Base-by-base conservation (phyloP, 2,888 invertebrate genomes). In the Pachymerium ferrugineum region DNA sequence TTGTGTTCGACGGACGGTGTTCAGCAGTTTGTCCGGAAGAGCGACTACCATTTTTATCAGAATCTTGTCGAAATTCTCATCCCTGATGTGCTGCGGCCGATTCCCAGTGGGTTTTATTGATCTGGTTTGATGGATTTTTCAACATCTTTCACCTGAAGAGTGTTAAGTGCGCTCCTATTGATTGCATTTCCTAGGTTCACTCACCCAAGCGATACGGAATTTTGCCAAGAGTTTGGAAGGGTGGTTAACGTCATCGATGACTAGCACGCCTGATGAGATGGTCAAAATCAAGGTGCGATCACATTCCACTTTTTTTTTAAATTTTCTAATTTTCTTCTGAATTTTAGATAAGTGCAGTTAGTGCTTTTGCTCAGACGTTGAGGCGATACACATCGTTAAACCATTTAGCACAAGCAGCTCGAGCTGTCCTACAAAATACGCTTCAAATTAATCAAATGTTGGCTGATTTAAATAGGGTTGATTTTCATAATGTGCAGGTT, bases 371-470 rank as follows among this genome's bases (percentile, higher is more conserved):
- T 79, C 96, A 97, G 83, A 97, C 94, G 25, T 84, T 98, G 80
- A 88, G 97, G 42, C 90, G 97, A 38, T 98, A 98, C 85, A 98
- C 98, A 6, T 96, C 96, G 30, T 86, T 99, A 76, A 98, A 98
- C 85, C 98, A 98, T 84, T 86, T 98, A 80, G 97, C 98, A 76
- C 91, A 92, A 84, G 95, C 96, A 70, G 97, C 97, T 5, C 87
- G 97, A 73, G 96, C 97, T 73, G 97, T 98, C 74, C 88, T 98
- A 77, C 93, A 94, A 83, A 98, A 97, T 84, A 90, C 92, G 78
- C 89, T 91, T 78, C 97, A 97, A 86, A 96, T 97, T 80, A 89
- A 90, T 78, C 94, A 97, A 87, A 99, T 99, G 98, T 85, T 96
- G 76, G 89, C 92, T 28, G 98, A 99, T 85, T 87, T 99, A 78